These are phyloP conservation scores for Tachina lurida DNA, from an alignment of 2,888 invertebrate genomes.

Conservation along the genomic window DNA sequence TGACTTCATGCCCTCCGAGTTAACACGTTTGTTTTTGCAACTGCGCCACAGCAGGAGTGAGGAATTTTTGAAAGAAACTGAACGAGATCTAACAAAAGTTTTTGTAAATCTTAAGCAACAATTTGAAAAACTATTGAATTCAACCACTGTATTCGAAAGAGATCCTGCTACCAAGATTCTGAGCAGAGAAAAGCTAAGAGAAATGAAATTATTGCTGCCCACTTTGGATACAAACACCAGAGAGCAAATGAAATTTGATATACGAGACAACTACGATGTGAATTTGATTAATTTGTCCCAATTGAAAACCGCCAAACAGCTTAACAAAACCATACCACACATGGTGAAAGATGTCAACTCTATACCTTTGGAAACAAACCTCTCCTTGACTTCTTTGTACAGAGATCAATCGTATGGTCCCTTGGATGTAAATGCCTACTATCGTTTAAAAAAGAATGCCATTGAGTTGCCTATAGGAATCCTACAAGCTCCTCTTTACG, in stretches of 20 bases:
- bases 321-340: constrained; percentile 56
- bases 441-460: constrained; percentile 77
- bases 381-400: constrained; percentile 50
- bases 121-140: constrained; percentile 76
- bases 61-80: constrained; percentile 67
- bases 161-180: constrained; percentile 73
- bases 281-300: constrained; percentile 74
- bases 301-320: constrained; percentile 50
- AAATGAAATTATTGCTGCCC: constrained; percentile 77
- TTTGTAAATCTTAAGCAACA: constrained; percentile 76
- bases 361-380: constrained; percentile 34
- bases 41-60: constrained; percentile 72
- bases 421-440: constrained; percentile 79
- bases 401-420: constrained; percentile 73
- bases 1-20: constrained; percentile 75
- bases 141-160: constrained; percentile 75
- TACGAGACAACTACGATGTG: constrained; percentile 74
- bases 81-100: constrained; percentile 64
- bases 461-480: constrained; percentile 79
- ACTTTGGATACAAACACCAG: constrained; percentile 10
- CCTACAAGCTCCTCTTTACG: constrained; percentile 75
- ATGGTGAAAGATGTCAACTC: constrained; percentile 50
- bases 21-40: constrained; percentile 74
- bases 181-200: constrained; percentile 76
- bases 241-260: background rate